A percentile compares a stretch with the other conserved stretches of the same genome.
phyloP scores from a whole-genome alignment of 2,888 invertebrate species.

The Limenitis camilla region DNA sequence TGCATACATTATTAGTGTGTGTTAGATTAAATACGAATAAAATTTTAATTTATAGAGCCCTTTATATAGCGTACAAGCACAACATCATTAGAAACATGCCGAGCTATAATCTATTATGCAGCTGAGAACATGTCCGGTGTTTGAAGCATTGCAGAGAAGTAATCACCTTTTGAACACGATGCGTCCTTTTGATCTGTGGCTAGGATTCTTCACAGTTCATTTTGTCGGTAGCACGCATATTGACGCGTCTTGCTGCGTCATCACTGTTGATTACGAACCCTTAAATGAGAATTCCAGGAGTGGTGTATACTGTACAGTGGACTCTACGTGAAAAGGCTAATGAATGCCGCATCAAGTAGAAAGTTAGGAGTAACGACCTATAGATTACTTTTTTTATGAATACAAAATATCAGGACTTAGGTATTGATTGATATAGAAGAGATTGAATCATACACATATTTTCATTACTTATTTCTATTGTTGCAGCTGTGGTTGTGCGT shows the following conservation, averaged over 20 bases:
- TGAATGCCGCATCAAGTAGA: too few species aligned
- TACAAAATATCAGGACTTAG: conserved; percentile 12
- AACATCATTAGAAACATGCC: conserved; percentile 14
- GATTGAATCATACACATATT: conserved; percentile 23
- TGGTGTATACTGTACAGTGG: too few species aligned
- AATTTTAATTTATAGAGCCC: background rate
- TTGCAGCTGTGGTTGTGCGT: conserved; percentile 86
- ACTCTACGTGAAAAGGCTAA: too few species aligned
- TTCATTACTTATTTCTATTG: conserved; percentile 42
- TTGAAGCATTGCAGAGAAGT: conserved; percentile 33
- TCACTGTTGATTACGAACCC: conserved; percentile 57
- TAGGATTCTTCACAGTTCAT: conserved; percentile 63
- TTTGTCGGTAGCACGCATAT: conserved; percentile 58
- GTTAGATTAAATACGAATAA: too few species aligned
- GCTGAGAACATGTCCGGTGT: conserved; percentile 15
- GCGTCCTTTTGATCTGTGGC: conserved; percentile 47
- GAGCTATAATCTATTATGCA: conserved; percentile 15
- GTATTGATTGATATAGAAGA: background rate
- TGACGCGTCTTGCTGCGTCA: conserved; percentile 57
- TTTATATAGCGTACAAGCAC: background rate
- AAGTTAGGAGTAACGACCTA: conserved; percentile 61
- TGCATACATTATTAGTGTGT: too few species aligned
- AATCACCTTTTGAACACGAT: conserved; percentile 61
- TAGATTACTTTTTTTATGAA: conserved; percentile 33
- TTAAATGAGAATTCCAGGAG: conserved; percentile 57